phyloP scores from a whole-genome alignment of 2,888 invertebrate genomes.

The Ferdinandea cuprea region DNA sequence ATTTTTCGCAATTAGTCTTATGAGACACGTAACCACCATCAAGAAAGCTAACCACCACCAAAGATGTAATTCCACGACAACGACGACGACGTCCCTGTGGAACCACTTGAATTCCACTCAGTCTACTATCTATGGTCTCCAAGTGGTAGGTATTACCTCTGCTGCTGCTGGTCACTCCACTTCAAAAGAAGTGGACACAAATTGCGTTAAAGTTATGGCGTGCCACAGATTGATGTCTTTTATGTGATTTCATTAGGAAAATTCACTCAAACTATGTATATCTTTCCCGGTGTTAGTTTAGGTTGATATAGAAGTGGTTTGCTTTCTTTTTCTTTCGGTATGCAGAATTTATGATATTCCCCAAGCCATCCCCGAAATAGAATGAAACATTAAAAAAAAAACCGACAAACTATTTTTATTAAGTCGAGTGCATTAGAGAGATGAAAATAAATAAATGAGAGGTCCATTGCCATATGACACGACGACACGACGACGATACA shows the following conservation, averaged over 20 bases:
- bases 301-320: neutral
- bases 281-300: neutral
- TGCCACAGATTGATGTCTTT: slow-evolving; percentile 69
- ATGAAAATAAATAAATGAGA: slow-evolving; percentile 43
- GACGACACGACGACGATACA: slow-evolving; percentile 25
- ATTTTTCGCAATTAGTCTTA: slow-evolving; percentile 73
- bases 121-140: neutral
- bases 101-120: slow-evolving; percentile 29
- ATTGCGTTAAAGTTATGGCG: slow-evolving; percentile 66
- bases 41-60: slow-evolving; percentile 49
- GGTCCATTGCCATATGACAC: slow-evolving; percentile 34
- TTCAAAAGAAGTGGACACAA: slow-evolving; percentile 43
- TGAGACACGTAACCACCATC: slow-evolving; percentile 64
- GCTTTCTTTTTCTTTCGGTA: neutral
- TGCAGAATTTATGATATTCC: slow-evolving; percentile 10
- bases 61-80: slow-evolving; percentile 46
- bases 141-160: slow-evolving; percentile 19
- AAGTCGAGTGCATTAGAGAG: slow-evolving; percentile 48
- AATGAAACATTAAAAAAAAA: too few relatives aligned
- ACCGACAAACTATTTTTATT: slow-evolving; percentile 14
- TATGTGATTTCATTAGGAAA: slow-evolving; percentile 72
- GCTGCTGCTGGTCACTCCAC: neutral
- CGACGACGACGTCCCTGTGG: slow-evolving; percentile 13
- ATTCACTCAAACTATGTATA: slow-evolving; percentile 38
- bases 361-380: too few relatives aligned